Evolutionary conservation across 2,888 invertebrate species (phyloP), one percentile per base, ranked within the genome.

Genomic region (Drosophila eohydei): DNA sequence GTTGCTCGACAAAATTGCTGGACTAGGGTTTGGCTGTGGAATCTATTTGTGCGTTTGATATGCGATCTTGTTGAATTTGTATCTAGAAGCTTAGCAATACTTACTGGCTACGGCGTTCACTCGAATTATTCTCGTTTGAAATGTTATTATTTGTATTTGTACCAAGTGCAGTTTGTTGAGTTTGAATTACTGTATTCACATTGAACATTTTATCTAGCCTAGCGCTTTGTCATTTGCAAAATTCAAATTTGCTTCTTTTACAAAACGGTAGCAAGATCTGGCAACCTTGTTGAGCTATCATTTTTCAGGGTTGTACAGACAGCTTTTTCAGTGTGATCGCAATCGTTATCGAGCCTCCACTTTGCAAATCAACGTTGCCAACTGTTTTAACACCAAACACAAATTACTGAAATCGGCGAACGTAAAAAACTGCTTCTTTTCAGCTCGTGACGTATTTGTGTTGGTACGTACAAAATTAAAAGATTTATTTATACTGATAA

Each of bases 11-110:
- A 78, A 64, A 82, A 92, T 5, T 66, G 40, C 11, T 91, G 88
- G 14, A 92, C 70, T 64, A 88, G 56, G 36, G 83, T 87, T 36
- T 92, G 91, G 28, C 91, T 91, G 26, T 80, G 82, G 56, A 92
- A 92, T 44, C 92, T 92, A 63, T 48, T 41, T 9, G 38, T 34
- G 40, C 16, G n/a, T 61, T 32, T 28, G 9, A 8, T 21, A 9
- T 70, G 9, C 14, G 26, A 21, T 30, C n/a, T 9, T 50, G 11
- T 16, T 57, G 6, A 7, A 54, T 28, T 26, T 64, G 11, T n/a
- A 16, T 34, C n/a, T 12, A 2, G 4, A 11, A n/a, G 12, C 34
- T n/a, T 6, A 28, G 4, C 36, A 14, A 34, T 63, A 81, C 80
- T 79, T 55, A 81, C 80, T 81, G 80, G n/a, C 80, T 81, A 30